Evolutionary conservation across 2,888 invertebrate species (phyloP), one percentile per base, ranked within the genome.

Genomic region (Anoplius nigerrimus): DNA sequence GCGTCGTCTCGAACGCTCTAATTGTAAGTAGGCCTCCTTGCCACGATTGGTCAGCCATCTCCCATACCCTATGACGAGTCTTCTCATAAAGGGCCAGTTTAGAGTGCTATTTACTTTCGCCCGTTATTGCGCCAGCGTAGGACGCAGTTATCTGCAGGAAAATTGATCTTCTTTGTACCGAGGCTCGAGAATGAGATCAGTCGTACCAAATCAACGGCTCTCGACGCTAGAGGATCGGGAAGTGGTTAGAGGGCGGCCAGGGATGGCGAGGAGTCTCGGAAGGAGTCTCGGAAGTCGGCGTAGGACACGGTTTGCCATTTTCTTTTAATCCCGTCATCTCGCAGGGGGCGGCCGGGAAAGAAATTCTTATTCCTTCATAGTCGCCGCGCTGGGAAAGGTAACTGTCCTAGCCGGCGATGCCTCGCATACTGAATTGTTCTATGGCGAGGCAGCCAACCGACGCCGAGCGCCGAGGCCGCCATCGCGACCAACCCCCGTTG

Each of bases 401-500:
- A 63, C 60, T 65, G 11, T 34, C 13, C 53, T 55, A 51, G 51
- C 24, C 48, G 59, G 24, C 53, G 53, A 54, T 60, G 59, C 21
- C 57, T 68, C 62, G 67, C 68, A 67, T 66, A 75, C 58, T n/a
- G 67, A 74, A 58, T 71, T 45, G 48, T 54, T 8, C 45, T 34
- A 53, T 57, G 11, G 34, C 11, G 11, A 34, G 11, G 11, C 34
- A 34, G 8, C 4, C 34, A 18, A 27, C n/a, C 24, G 53, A 46
- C 13, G 20, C 11, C 51, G 13, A 2, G 24, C 6, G 11, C 34
- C n/a, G n/a, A n/a, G n/a, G 11, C 4, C 18, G 5, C 21, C 22
- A 18, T 24, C 24, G 22, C 22, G n/a, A n/a, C n/a, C n/a, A n/a
- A n/a, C n/a, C n/a, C n/a, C n/a, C n/a, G n/a, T n/a, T n/a, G n/a